Evolutionary conservation across 2,888 invertebrate genomes (phyloP).

Genomic region (Graphium colonna): DNA sequence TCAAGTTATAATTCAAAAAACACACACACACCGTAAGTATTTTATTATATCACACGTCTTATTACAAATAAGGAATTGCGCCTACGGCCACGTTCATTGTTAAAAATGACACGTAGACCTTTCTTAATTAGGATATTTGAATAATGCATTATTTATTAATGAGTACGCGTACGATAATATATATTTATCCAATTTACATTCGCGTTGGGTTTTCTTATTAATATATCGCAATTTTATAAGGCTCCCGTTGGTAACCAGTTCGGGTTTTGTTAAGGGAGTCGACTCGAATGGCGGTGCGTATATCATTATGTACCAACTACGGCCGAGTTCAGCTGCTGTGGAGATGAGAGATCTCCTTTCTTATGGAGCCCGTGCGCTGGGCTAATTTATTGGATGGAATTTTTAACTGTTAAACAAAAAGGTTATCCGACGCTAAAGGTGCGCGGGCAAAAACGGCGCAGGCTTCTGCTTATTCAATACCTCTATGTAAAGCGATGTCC

Average conservation of each 20-base stretch:
- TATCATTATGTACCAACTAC: conserved; percentile 47
- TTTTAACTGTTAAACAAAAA: conserved; percentile 28
- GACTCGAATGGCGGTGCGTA: conserved; percentile 42
- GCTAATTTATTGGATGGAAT: conserved; percentile 33
- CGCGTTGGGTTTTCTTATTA: conserved; percentile 57
- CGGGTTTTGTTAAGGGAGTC: conserved; percentile 49
- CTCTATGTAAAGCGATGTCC: background rate
- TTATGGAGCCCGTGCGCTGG: conserved; percentile 39
- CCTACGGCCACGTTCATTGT: conserved; percentile 28
- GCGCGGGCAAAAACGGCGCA: background rate
- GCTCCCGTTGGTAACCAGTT: conserved; percentile 56
- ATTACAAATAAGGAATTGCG: conserved; percentile 3
- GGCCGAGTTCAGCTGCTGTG: conserved; percentile 40
- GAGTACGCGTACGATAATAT: conserved; percentile 43
- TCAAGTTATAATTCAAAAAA: background rate
- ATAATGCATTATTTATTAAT: conserved; percentile 59
- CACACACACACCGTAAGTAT: conserved; percentile 2
- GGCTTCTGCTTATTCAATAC: background rate
- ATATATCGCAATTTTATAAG: conserved; percentile 69
- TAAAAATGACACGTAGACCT: conserved; percentile 12
- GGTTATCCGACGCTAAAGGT: background rate
- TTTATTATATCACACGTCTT: background rate
- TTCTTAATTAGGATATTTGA: conserved; percentile 44
- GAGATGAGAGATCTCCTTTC: conserved; percentile 57
- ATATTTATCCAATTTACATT: conserved; percentile 60